These are phyloP conservation scores for Otocyon megalotis DNA, from an alignment of 2,113 vertebrate genomes.

Conservation along the genomic window DNA sequence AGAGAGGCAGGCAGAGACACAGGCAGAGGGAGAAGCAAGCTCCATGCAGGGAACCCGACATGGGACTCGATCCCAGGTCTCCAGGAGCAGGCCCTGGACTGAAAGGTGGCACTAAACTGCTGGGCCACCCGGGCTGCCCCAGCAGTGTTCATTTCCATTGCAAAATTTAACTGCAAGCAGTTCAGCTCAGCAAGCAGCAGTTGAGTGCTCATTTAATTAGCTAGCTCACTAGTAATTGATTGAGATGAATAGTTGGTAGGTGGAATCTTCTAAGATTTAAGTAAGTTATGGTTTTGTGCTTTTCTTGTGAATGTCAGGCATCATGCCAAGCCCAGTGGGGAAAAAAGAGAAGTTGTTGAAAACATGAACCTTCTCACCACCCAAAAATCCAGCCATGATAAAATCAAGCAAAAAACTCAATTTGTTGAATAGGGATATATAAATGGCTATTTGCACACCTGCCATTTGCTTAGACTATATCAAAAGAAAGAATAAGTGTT, in stretches of 20 bases:
- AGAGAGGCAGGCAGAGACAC: no score
- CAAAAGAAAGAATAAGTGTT: conserved; percentile 28
- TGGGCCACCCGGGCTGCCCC: no score
- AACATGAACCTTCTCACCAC: not conserved
- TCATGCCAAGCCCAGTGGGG: not conserved
- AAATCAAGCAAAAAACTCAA: not conserved
- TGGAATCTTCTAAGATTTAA: not conserved
- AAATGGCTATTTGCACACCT: conserved; percentile 42
- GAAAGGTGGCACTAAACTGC: no score
- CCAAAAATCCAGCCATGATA: not conserved
- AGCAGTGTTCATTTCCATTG: not conserved
- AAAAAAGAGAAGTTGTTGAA: not conserved
- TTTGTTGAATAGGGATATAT: conserved; percentile 20
- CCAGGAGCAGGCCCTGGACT: no score
- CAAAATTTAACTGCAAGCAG: not conserved
- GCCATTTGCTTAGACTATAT: conserved; percentile 25
- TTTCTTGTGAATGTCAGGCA: conserved; percentile 13
- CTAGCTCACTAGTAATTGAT: not conserved
- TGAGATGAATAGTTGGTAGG: conserved; percentile 34
- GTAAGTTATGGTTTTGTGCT: not conserved
- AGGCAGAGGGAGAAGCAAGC: no score
- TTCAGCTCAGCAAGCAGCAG: not conserved
- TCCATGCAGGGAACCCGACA: no score
- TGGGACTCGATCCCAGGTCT: no score
- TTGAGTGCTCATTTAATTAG: not conserved